Evolutionary conservation across 2,888 invertebrate species (phyloP).

Genomic region (Hylaea fasciaria): DNA sequence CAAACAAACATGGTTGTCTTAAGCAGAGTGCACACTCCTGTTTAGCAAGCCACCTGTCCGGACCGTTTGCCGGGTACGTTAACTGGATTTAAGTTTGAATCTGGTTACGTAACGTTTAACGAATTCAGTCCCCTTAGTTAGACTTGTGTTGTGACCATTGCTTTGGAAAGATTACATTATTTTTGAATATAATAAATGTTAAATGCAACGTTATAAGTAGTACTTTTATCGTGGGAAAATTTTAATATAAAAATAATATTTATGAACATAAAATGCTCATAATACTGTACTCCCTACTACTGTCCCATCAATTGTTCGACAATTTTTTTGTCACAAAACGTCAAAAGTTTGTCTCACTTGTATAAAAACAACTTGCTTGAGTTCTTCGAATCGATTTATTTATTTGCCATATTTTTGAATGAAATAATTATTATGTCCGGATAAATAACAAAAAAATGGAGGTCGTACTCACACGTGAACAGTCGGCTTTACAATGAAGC

Average conservation of each 20-base stretch:
- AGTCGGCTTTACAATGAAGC: constrained; percentile 43
- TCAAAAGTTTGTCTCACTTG: too few species aligned
- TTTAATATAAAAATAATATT: too few species aligned
- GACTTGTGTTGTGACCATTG: constrained; percentile 28
- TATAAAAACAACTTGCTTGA: too few species aligned
- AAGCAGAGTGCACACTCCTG: constrained; percentile 31
- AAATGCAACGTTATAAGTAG: too few species aligned
- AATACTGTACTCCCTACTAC: too few species aligned
- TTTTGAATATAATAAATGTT: too few species aligned
- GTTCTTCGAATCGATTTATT: too few species aligned
- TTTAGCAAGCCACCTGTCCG: constrained; percentile 59
- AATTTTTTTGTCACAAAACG: too few species aligned
- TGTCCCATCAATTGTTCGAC: too few species aligned
- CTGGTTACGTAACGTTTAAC: constrained; percentile 76
- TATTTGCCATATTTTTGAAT: too few species aligned
- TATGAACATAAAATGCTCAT: too few species aligned
- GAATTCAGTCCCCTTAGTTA: constrained; percentile 74
- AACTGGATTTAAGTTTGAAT: constrained; percentile 78
- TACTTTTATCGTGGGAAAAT: too few species aligned
- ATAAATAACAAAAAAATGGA: neutral
- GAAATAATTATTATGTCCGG: neutral
- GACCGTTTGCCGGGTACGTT: constrained; percentile 71
- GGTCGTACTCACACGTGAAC: constrained; percentile 50
- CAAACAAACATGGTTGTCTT: constrained; percentile 31
- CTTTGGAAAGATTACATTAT: constrained; percentile 6